These are phyloP conservation scores for Graphium colonna DNA, from an alignment of 2,888 invertebrate genomes.

Conservation along the genomic window DNA sequence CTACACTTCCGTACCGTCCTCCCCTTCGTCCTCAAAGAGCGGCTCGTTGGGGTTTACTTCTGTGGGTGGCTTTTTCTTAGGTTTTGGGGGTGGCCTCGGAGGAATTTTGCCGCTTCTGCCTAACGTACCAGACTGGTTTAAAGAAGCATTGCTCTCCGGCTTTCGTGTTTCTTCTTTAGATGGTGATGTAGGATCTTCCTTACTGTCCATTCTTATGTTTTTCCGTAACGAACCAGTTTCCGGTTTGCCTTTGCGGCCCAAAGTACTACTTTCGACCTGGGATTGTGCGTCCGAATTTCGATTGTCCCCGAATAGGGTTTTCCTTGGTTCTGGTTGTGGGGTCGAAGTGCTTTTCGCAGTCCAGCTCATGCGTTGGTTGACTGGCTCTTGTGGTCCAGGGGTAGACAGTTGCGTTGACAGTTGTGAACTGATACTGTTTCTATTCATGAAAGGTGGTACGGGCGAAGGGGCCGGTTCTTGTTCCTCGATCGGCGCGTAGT, in stretches of 20 bases:
- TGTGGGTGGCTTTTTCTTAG: constrained; percentile 86
- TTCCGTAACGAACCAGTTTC: constrained; percentile 72
- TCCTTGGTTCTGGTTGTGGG: constrained; percentile 67
- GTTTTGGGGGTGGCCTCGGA: constrained; percentile 90
- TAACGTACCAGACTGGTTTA: constrained; percentile 69
- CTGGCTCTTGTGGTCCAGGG: constrained; percentile 73
- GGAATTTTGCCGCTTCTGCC: constrained; percentile 84
- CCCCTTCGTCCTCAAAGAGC: constrained; percentile 92
- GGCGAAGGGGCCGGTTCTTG: constrained; percentile 74
- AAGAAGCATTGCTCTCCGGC: constrained; percentile 52
- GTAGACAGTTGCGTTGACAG: constrained; percentile 70
- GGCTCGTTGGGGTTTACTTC: constrained; percentile 82
- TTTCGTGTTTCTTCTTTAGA: constrained; percentile 60
- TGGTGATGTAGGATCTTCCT: constrained; percentile 58
- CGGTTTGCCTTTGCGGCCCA: constrained; percentile 74
- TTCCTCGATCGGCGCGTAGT: constrained; percentile 77
- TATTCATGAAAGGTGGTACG: constrained; percentile 61
- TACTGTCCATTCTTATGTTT: constrained; percentile 53
- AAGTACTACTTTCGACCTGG: constrained; percentile 58
- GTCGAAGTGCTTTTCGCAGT: constrained; percentile 73
- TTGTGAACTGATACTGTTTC: constrained; percentile 75
- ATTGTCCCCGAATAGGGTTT: constrained; percentile 58
- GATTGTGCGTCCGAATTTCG: constrained; percentile 53
- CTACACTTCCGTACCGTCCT: constrained; percentile 94
- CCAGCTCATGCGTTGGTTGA: constrained; percentile 73